Evolutionary conservation across 2,888 invertebrate genomes (phyloP), one percentile per base, ranked within the genome.

Genomic region (Cylindroiulus punctatus): DNA sequence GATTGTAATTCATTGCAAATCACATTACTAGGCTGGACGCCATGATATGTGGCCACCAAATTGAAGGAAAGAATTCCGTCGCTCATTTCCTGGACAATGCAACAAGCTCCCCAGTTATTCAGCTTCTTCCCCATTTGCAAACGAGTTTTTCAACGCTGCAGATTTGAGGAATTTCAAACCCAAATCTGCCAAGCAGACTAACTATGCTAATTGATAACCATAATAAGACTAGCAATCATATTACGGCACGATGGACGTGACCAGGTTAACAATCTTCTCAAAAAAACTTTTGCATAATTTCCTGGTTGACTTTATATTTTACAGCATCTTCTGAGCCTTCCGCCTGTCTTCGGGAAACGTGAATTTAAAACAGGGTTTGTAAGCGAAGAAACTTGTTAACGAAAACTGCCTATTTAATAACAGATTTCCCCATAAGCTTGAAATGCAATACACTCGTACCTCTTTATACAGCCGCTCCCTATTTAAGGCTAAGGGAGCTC

Each of bases 231-330:
- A 14, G 76, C 76, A 76, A 76, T 76, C 76, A 14, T 76, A 76
- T 76, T 76, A 76, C 76, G 76, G 76, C 76, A 76, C 76, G 76
- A 76, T 76, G 76, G 76, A 76, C 76, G 76, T 76, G 76, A 76
- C 76, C 30, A 76, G 76, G 76, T 76, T 76, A 76, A 76, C 30
- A 76, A 76, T 76, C 76, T 22, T 76, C 30, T 76, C 30, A 76
- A 22, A 52, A 65, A 76, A 76, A 10, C 76, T 76, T 14, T 30
- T 76, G 76, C 76, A 76, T 76, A 76, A 76, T 76, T 76, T 76
- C 76, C 76, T 76, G 76, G 76, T 76, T 76, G 76, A 76, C 30
- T 76, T 14, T 76, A 30, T 12, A 76, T 76, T 76, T 76, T 76
- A 76, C 76, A 14, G 22, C 76, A 76, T 30, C 76, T 30, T 76